Conservation (phyloP, 2,113 vertebrate species). For the Taxidea taxus region DNA sequence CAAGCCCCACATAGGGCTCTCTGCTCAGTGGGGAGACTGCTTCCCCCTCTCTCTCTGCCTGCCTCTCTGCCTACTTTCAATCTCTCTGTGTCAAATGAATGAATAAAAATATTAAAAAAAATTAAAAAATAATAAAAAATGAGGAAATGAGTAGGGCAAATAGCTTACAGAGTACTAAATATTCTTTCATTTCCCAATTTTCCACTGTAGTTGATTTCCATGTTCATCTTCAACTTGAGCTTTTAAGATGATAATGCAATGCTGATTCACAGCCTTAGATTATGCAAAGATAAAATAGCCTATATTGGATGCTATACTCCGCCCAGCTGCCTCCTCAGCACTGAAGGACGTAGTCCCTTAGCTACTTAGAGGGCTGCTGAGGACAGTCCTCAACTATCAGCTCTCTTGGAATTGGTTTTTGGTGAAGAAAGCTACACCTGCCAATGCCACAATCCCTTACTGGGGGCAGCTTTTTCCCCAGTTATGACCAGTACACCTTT, state of each 20-base stretch:
- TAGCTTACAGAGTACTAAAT: neutral
- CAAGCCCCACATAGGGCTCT: too few species aligned
- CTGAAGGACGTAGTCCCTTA: neutral
- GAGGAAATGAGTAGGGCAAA: neutral
- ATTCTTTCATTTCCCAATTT: neutral
- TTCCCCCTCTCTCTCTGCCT: too few species aligned
- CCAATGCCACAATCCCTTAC: neutral
- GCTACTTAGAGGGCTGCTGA: neutral
- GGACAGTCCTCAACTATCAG: neutral
- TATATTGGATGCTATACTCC: neutral
- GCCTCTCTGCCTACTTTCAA: too few species aligned
- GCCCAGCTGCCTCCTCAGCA: neutral
- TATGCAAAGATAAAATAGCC: neutral
- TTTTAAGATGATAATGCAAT: neutral
- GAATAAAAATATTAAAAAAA: too few species aligned
- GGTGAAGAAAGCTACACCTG: neutral
- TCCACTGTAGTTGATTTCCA: neutral
- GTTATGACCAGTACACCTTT: neutral
- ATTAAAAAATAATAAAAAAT: neutral
- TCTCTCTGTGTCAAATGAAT: too few species aligned
- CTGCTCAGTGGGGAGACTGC: too few species aligned
- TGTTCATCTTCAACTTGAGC: neutral
- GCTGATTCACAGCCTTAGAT: neutral
- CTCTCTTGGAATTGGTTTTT: neutral
- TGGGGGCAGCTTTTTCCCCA: neutral